These are phyloP conservation scores for Pycnonotus jocosus DNA, from an alignment of 2,113 vertebrate species.

Conservation along the genomic window DNA sequence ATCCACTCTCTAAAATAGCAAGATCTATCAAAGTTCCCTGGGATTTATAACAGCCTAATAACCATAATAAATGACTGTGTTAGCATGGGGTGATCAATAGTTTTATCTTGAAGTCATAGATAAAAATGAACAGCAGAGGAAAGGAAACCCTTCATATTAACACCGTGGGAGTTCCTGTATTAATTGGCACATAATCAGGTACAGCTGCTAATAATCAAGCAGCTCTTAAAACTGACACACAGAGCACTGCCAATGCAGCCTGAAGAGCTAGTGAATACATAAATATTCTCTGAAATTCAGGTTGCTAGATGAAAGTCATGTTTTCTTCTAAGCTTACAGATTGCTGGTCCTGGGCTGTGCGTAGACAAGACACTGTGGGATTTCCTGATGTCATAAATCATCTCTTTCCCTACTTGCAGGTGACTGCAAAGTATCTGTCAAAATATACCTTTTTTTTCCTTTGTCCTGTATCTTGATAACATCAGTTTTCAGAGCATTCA, in stretches of 20 bases:
- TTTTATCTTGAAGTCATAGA: conserved; percentile 48
- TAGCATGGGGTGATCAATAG: conserved; percentile 45
- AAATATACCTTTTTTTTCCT: background rate
- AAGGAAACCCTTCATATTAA: conserved; percentile 51
- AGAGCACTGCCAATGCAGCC: background rate
- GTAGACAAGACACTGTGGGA: background rate
- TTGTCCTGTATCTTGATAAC: background rate
- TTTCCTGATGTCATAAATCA: background rate
- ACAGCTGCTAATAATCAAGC: conserved; percentile 58
- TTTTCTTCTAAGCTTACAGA: background rate
- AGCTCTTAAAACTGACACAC: conserved; percentile 44
- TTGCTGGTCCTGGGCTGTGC: background rate
- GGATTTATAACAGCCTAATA: conserved; percentile 53
- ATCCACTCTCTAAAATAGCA: background rate
- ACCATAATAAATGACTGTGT: conserved; percentile 55
- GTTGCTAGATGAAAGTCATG: background rate
- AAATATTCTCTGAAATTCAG: conserved; percentile 8
- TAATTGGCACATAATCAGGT: conserved; percentile 67
- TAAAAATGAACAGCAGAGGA: conserved; percentile 56
- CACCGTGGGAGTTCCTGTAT: conserved; percentile 49
- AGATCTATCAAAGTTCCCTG: conserved; percentile 35
- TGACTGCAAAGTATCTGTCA: background rate
- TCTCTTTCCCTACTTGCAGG: background rate
- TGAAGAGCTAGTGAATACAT: background rate
- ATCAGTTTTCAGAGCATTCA: background rate